Evolutionary conservation across 2,888 invertebrate genomes (phyloP).

Genomic region (Eupithecia vulgata): DNA sequence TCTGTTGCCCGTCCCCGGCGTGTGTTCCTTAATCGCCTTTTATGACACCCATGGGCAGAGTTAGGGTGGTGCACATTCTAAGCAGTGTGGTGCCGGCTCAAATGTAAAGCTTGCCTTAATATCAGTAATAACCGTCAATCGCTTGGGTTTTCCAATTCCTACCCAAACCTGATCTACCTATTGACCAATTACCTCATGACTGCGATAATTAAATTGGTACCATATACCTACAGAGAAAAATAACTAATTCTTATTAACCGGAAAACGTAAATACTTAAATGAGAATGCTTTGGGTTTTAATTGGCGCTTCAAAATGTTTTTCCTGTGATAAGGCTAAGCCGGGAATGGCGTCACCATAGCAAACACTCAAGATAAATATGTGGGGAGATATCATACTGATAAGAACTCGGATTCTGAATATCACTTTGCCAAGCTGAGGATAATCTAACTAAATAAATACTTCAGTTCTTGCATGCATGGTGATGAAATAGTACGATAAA

Average conservation of each 20-base stretch:
- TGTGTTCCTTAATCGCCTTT: no score
- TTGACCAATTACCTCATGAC: background rate
- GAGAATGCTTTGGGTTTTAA: background rate
- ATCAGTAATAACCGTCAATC: background rate
- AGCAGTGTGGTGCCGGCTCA: no score
- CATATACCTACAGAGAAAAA: background rate
- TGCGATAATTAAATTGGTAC: background rate
- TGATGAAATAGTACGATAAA: slow-evolving; percentile 6
- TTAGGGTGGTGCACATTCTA: no score
- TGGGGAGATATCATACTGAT: slow-evolving; percentile 35
- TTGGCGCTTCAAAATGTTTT: slow-evolving; percentile 30
- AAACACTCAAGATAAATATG: slow-evolving; percentile 46
- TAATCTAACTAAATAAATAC: slow-evolving; percentile 8
- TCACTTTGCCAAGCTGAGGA: slow-evolving; percentile 28
- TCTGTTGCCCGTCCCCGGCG: no score
- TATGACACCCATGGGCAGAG: no score
- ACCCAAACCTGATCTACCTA: background rate
- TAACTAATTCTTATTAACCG: background rate
- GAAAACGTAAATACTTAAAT: background rate
- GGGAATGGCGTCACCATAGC: slow-evolving; percentile 42
- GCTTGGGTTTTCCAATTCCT: background rate
- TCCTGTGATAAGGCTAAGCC: slow-evolving; percentile 40
- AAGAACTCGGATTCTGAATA: slow-evolving; percentile 32
- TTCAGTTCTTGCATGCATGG: background rate
- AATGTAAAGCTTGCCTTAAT: background rate